Conservation (phyloP, 92 coral and sea anemone species). For the Plumapathes pennacea region DNA sequence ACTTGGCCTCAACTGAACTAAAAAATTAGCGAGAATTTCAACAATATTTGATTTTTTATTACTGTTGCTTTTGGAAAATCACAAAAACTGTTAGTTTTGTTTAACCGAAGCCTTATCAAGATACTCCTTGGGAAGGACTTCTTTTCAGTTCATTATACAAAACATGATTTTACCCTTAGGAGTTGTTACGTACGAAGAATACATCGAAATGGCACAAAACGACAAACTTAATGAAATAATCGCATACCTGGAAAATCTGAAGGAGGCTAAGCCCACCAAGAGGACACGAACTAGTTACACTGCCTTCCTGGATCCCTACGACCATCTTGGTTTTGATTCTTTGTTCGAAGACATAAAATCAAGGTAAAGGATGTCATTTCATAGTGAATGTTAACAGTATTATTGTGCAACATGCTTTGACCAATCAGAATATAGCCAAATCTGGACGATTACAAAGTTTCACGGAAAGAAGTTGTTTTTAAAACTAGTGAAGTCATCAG, state of each 20-base stretch:
- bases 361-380: conserved; percentile 29
- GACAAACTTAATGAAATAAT: conserved; percentile 25
- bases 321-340: conserved; percentile 56
- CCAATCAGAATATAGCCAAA: background rate
- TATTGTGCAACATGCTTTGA: background rate
- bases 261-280: conserved; percentile 25
- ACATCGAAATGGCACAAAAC: conserved; percentile 2
- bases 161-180: conserved; percentile 9
- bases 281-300: conserved; percentile 74
- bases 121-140: background rate
- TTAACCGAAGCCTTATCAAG: background rate
- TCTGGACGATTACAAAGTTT: background rate
- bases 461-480: too few species aligned
- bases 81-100: background rate
- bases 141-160: background rate
- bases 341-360: conserved; percentile 68
- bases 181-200: conserved; percentile 37
- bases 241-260: conserved; percentile 32
- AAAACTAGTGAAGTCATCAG: too few species aligned
- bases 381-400: background rate
- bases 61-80: background rate
- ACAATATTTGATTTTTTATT: background rate
- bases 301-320: conserved; percentile 79
- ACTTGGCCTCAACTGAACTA: too few species aligned
- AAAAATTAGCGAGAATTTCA: background rate